Evolutionary conservation across 2,888 invertebrate genomes (phyloP).

Genomic region (Rotaria sp.): DNA sequence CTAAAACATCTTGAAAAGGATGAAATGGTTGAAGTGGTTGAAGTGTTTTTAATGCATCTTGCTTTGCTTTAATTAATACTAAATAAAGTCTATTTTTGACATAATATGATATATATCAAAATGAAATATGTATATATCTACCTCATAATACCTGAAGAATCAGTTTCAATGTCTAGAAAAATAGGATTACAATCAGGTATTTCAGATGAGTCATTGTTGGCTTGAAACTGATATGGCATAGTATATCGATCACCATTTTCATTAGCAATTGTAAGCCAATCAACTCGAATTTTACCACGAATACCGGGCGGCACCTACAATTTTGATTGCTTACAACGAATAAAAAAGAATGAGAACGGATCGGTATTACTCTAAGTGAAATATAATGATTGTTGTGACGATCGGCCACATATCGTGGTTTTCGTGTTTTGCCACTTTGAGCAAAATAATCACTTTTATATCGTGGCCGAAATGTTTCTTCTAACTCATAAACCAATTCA

Average conservation of each 20-base stretch:
- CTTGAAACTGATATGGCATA: conserved; percentile 19
- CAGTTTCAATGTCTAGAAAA: background rate
- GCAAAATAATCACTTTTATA: conserved; percentile 21
- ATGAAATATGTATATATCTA: background rate
- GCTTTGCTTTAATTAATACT: background rate
- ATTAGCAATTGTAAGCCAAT: background rate
- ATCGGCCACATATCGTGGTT: background rate
- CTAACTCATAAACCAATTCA: background rate
- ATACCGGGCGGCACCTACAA: background rate
- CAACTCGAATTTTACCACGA: background rate
- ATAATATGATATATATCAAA: no score
- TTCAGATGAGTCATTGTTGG: background rate
- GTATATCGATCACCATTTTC: background rate
- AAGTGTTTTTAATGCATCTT: background rate
- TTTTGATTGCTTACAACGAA: background rate
- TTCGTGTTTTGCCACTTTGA: background rate
- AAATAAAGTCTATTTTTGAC: background rate
- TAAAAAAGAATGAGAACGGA: no score
- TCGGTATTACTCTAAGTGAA: background rate
- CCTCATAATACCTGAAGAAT: background rate
- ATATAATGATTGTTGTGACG: background rate
- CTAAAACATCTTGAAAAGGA: background rate
- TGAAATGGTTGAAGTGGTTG: background rate
- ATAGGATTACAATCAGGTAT: background rate
- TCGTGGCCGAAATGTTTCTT: background rate